Conservation (phyloP, 2,113 vertebrate species). For the Passerina amoena region DNA sequence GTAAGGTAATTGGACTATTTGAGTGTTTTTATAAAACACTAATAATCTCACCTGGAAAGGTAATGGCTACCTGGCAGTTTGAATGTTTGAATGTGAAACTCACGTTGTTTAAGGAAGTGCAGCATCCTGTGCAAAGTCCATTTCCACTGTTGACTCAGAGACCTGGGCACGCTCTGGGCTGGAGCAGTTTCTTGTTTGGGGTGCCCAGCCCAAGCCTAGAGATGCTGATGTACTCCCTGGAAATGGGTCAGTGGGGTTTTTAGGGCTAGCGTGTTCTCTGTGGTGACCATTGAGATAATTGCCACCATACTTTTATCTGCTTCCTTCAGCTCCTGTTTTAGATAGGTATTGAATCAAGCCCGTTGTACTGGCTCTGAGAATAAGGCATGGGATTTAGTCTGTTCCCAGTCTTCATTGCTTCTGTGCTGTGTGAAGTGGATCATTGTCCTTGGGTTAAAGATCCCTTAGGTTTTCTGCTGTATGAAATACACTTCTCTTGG, state of each 20-base stretch:
- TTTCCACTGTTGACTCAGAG: not conserved
- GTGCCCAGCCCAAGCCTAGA: not conserved
- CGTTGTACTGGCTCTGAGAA: accelerated
- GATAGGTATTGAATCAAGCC: not conserved
- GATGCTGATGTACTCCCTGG: not conserved
- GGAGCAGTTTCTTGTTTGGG: accelerated
- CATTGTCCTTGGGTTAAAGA: not conserved
- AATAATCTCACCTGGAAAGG: not conserved
- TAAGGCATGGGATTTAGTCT: not conserved
- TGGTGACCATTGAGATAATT: not conserved
- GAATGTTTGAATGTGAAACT: not conserved
- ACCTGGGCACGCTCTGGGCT: accelerated
- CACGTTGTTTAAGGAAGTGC: not conserved
- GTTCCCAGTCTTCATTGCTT: not conserved
- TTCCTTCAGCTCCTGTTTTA: not conserved
- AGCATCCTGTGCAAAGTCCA: not conserved
- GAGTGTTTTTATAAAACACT: not conserved
- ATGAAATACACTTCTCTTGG: not conserved
- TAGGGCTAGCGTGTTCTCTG: not conserved
- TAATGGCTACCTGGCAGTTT: not conserved
- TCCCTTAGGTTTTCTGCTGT: not conserved
- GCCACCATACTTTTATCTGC: not conserved
- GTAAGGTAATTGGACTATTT: not conserved
- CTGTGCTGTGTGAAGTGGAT: not conserved
- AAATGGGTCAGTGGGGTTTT: too few species aligned